phyloP scores from a whole-genome alignment of 2,888 invertebrate species.

The Agrotis clavis region DNA sequence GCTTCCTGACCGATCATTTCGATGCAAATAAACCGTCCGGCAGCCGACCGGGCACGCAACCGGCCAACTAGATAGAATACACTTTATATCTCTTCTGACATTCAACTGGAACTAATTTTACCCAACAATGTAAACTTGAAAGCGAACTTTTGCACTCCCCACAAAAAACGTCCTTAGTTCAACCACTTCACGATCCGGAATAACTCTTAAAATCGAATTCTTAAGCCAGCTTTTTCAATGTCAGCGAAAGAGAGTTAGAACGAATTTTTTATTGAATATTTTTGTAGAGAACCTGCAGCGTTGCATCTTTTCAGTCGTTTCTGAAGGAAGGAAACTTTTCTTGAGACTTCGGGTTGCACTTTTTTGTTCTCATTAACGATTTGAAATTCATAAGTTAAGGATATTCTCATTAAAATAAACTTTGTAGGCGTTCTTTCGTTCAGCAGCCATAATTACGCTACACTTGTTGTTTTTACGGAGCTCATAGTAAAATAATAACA shows the following conservation, averaged over 20 bases:
- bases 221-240: conserved; percentile 62
- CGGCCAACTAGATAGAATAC: conserved; percentile 70
- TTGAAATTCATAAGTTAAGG: conserved; percentile 72
- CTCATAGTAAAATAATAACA: too few species aligned
- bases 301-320: conserved; percentile 79
- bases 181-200: conserved; percentile 47
- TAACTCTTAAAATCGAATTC: conserved; percentile 56
- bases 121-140: conserved; percentile 81
- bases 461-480: conserved; percentile 24
- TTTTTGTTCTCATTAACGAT: conserved; percentile 79
- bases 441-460: conserved; percentile 31
- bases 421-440: conserved; percentile 49
- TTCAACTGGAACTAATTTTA: conserved; percentile 84
- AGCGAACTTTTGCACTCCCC: conserved; percentile 69
- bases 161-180: conserved; percentile 56
- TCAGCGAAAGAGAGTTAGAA: conserved; percentile 40
- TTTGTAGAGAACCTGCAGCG: conserved; percentile 68
- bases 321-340: conserved; percentile 75
- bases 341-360: conserved; percentile 63
- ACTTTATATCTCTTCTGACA: conserved; percentile 78
- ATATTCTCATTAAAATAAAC: conserved; percentile 70
- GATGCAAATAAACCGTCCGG: conserved; percentile 61
- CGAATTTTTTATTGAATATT: conserved; percentile 50
- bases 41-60: conserved; percentile 55
- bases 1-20: conserved; percentile 63